Conservation (phyloP, 2,888 invertebrate species). For the Eudasyphora cyanicolor region DNA sequence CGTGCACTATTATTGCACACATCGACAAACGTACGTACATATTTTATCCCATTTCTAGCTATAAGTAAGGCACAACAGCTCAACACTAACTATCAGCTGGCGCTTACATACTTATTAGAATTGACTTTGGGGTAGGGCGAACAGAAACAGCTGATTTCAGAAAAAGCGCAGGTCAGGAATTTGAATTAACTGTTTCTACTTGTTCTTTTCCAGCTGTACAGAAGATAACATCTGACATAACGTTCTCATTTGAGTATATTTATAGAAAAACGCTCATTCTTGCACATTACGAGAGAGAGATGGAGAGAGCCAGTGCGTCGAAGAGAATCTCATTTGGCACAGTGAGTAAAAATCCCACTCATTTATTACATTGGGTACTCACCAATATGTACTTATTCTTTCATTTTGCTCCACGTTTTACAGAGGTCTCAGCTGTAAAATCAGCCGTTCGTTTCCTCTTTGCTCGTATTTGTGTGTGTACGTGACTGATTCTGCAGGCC, state of each 20-base stretch:
- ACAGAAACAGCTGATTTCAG: constrained; percentile 52
- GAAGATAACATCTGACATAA: constrained; percentile 49
- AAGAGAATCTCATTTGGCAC: background rate
- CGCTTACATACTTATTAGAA: background rate
- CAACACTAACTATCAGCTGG: constrained; percentile 23
- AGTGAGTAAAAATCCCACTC: background rate
- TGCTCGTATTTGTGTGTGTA: constrained; percentile 13
- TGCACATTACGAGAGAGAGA: background rate
- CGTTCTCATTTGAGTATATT: too few relatives aligned
- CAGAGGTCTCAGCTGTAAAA: constrained; percentile 76
- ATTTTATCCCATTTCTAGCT: constrained; percentile 15
- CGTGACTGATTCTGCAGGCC: background rate
- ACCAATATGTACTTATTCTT: too few relatives aligned
- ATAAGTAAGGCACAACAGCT: background rate
- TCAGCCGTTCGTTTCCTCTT: constrained; percentile 75
- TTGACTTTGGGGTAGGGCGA: constrained; percentile 10
- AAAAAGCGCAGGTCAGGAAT: constrained; percentile 53
- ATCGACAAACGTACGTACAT: background rate
- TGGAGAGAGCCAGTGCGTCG: too few relatives aligned
- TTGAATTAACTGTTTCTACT: constrained; percentile 30
- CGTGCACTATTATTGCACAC: background rate
- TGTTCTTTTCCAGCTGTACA: constrained; percentile 15
- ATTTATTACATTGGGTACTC: too few relatives aligned
- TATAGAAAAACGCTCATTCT: too few relatives aligned
- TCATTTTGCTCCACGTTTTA: too few relatives aligned